Conservation (phyloP, 2,888 invertebrate species). For the Erebia aethiops region DNA sequence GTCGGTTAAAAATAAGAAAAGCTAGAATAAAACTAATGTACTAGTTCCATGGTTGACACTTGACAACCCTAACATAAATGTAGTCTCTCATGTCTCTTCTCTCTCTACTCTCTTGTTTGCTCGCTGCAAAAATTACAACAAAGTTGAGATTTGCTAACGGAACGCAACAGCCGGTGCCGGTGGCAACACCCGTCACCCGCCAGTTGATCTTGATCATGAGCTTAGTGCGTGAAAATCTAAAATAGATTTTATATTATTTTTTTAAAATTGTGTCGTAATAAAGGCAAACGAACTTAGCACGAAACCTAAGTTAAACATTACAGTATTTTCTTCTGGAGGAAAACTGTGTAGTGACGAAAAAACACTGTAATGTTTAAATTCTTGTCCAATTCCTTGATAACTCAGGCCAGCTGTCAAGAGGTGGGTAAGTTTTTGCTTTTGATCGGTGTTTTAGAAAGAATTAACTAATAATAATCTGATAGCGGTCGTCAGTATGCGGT, state of each 20-base stretch:
- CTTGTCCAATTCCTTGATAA: constrained; percentile 84
- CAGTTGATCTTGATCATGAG: constrained; percentile 70
- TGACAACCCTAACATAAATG: too few species aligned
- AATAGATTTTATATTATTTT: constrained; percentile 78
- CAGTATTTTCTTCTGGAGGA: constrained; percentile 55
- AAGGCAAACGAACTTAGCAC: constrained; percentile 66
- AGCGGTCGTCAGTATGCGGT: constrained; percentile 41
- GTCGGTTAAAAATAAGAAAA: too few species aligned
- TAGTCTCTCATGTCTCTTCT: too few species aligned
- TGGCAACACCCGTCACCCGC: too few species aligned
- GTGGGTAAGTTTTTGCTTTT: constrained; percentile 85
- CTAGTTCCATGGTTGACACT: too few species aligned
- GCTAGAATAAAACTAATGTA: too few species aligned
- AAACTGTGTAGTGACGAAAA: constrained; percentile 61
- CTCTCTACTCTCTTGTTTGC: too few species aligned
- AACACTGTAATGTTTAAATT: constrained; percentile 85
- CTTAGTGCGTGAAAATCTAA: constrained; percentile 71
- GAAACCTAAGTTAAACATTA: constrained; percentile 57
- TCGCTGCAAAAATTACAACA: constrained; percentile 25
- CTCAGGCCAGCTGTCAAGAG: constrained; percentile 89
- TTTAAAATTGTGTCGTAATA: constrained; percentile 69
- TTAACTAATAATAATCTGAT: constrained; percentile 26
- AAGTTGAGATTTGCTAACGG: constrained; percentile 35
- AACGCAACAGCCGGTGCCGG: too few species aligned
- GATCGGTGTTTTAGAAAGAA: constrained; percentile 23